phyloP scores from a whole-genome alignment of 92 coral and sea anemone species.

The Palythoa heliodiscus region DNA sequence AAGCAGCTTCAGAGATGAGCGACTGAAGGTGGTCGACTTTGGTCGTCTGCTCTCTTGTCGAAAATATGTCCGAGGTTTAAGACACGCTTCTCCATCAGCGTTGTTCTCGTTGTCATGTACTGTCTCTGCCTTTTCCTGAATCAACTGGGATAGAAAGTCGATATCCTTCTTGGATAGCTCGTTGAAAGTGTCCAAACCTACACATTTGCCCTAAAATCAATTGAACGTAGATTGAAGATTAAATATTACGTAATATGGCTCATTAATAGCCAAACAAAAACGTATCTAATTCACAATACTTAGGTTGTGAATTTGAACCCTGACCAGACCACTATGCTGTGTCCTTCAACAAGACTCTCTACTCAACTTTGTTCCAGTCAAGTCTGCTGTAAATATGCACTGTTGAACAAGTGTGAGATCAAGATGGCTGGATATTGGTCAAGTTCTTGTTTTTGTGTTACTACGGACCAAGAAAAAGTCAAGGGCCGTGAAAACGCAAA shows the following conservation, averaged over 20 bases:
- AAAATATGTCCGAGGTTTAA: conserved; percentile 47
- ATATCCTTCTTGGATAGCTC: conserved; percentile 52
- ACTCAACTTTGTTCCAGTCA: too few relatives aligned
- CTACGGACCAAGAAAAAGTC: too few relatives aligned
- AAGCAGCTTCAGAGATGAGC: conserved; percentile 47
- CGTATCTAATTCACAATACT: too few relatives aligned
- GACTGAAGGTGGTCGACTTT: conserved; percentile 17
- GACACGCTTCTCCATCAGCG: conserved; percentile 29
- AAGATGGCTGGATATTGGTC: too few relatives aligned
- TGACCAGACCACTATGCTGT: too few relatives aligned
- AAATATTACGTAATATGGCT: background rate
- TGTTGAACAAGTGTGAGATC: too few relatives aligned
- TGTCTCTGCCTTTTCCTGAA: conserved; percentile 48
- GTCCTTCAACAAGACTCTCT: too few relatives aligned
- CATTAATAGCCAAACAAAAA: too few relatives aligned
- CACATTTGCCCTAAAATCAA: conserved; percentile 61
- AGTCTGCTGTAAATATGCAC: too few relatives aligned
- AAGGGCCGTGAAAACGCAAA: too few relatives aligned
- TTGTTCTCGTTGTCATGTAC: conserved; percentile 44
- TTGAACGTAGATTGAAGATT: background rate
- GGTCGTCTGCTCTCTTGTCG: conserved; percentile 46
- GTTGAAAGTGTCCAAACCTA: conserved; percentile 58
- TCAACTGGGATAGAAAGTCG: conserved; percentile 56
- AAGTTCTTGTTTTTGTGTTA: too few relatives aligned
- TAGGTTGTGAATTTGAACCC: too few relatives aligned